A percentile compares a stretch with the other conserved stretches of the same genome.
phyloP scores from a whole-genome alignment of 2,797 vertebrate species.

The Phataginus tetradactyla region DNA sequence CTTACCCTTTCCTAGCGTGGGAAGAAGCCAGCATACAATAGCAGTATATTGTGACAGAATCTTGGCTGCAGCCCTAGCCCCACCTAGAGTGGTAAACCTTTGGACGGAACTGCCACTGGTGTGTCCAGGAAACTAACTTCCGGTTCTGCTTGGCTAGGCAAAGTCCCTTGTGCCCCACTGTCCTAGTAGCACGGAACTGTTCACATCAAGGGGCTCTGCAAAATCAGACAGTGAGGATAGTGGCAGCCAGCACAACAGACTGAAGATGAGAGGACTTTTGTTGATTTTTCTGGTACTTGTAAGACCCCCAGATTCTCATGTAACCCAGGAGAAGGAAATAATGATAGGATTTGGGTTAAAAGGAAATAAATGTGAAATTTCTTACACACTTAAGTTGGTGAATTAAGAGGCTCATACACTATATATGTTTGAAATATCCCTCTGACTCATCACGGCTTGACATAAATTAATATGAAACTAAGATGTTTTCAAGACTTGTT shows the following conservation, averaged over 20 bases:
- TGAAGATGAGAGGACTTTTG: background rate
- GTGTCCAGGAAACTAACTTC: background rate
- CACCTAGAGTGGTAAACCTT: background rate
- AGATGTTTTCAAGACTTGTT: background rate
- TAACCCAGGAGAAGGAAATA: background rate
- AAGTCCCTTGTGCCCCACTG: background rate
- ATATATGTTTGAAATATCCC: background rate
- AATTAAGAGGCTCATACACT: background rate
- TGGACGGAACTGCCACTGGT: background rate
- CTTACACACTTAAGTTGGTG: background rate
- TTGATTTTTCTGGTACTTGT: background rate
- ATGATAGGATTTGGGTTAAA: background rate
- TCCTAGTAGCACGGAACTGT: background rate
- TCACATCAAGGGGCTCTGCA: background rate
- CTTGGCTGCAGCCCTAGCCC: background rate
- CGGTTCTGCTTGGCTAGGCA: background rate
- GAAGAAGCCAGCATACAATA: background rate
- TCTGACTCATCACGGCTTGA: background rate
- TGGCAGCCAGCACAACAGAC: background rate
- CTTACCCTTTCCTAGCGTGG: background rate
- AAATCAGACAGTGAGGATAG: background rate
- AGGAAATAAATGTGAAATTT: constrained; percentile 8
- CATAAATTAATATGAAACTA: background rate
- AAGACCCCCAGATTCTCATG: background rate
- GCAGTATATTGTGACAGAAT: background rate